Conservation (phyloP, 1,140 invertebrate species). For the Ladona fulva region DNA sequence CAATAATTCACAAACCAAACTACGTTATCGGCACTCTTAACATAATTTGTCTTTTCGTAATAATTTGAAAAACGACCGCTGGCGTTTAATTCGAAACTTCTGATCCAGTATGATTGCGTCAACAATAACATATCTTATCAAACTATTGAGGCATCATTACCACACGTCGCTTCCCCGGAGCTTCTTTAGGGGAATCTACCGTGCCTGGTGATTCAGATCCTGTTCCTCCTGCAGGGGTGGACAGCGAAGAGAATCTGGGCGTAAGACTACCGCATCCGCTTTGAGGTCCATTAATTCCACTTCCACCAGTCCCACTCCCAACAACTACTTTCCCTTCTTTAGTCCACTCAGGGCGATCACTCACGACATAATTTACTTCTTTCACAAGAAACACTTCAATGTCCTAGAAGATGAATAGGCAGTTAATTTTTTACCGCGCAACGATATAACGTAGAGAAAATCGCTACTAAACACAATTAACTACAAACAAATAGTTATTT, state of each 20-base stretch:
- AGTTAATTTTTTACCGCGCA: no score
- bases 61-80: no score
- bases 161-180: constrained; percentile 19
- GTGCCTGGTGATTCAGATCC: constrained; percentile 39
- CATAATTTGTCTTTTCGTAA: no score
- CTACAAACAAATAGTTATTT: no score
- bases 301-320: constrained; percentile 34
- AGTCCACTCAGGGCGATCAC: constrained; percentile 40
- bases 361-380: constrained; percentile 46
- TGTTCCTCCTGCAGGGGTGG: constrained; percentile 31
- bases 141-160: constrained; percentile 17
- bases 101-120: no score
- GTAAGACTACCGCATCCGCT: constrained; percentile 34
- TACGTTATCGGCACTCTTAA: no score
- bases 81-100: no score
- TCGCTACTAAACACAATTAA: no score
- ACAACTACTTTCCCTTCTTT: constrained; percentile 35
- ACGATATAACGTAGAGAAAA: no score
- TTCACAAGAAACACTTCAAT: constrained; percentile 48
- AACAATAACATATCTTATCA: no score
- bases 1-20: no score
- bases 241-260: constrained; percentile 37
- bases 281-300: constrained; percentile 24
- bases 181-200: background rate
- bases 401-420: constrained; percentile 33